A percentile compares a stretch with the other conserved stretches of the same genome.
Conservation (phyloP, 2,888 invertebrate genomes). For the Coleophora deauratella region DNA sequence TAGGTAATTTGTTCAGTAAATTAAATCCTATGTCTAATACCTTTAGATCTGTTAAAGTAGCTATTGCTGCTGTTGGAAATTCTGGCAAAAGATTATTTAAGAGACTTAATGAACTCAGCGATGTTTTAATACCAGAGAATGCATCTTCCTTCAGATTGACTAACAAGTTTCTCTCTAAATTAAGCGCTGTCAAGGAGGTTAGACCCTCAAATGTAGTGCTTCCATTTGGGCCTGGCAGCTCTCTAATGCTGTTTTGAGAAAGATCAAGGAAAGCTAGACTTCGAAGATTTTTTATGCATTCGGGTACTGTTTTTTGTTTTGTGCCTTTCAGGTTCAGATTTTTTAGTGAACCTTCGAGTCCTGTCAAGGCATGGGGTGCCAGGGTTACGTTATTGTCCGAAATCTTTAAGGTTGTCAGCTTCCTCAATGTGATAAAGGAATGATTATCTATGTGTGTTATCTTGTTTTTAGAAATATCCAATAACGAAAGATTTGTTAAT, state of each 20-base stretch:
- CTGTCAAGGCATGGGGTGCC: constrained; percentile 80
- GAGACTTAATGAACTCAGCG: constrained; percentile 89
- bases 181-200: constrained; percentile 87
- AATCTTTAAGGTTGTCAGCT: constrained; percentile 86
- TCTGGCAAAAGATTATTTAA: constrained; percentile 91
- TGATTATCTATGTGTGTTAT: constrained; percentile 82
- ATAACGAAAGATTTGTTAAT: constrained; percentile 80
- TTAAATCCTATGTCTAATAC: constrained; percentile 95
- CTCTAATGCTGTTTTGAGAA: constrained; percentile 89
- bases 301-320: constrained; percentile 84
- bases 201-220: constrained; percentile 82
- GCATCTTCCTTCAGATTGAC: constrained; percentile 84
- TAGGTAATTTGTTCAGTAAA: constrained; percentile 85
- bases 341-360: constrained; percentile 86
- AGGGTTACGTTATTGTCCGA: constrained; percentile 91
- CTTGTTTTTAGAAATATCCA: constrained; percentile 89
- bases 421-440: constrained; percentile 81
- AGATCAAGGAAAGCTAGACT: constrained; percentile 91
- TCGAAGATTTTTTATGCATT: constrained; percentile 82
- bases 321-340: constrained; percentile 93
- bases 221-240: constrained; percentile 82
- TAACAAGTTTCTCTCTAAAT: constrained; percentile 90
- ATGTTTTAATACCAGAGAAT: constrained; percentile 85
- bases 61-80: constrained; percentile 88
- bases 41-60: constrained; percentile 83